Evolutionary conservation across 2,888 invertebrate species (phyloP).

Genomic region (Drosophila infuscata): DNA sequence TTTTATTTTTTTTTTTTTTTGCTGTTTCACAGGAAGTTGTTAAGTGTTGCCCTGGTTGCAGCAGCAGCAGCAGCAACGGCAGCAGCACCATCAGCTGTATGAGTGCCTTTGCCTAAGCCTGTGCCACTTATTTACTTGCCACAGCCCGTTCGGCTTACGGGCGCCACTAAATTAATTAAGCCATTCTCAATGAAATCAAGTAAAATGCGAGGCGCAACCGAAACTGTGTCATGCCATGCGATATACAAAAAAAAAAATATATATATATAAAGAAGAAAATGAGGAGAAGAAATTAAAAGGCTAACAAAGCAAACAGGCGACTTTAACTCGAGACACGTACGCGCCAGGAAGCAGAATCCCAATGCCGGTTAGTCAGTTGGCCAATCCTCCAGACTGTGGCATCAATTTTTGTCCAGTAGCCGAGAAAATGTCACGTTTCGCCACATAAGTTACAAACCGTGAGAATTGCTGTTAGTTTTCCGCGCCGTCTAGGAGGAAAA

Average conservation of each 20-base stretch:
- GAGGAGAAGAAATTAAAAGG: slow-evolving; percentile 4
- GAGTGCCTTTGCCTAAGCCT: slow-evolving; percentile 36
- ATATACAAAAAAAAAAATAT: slow-evolving; percentile 25
- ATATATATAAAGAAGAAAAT: not conserved
- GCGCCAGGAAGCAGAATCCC: slow-evolving; percentile 63
- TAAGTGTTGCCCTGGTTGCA: slow-evolving; percentile 43
- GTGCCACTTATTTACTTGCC: slow-evolving; percentile 71
- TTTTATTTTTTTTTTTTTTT: slow-evolving; percentile 8
- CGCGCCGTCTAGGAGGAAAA: slow-evolving; percentile 46
- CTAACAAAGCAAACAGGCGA: slow-evolving; percentile 27
- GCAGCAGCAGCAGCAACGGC: slow-evolving; percentile 7
- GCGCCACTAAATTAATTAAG: slow-evolving; percentile 82
- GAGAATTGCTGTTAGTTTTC: slow-evolving; percentile 67
- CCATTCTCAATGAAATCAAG: slow-evolving; percentile 82
- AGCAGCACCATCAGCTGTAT: slow-evolving; percentile 41
- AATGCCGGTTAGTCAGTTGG: slow-evolving; percentile 34
- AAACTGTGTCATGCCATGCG: slow-evolving; percentile 58
- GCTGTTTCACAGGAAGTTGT: slow-evolving; percentile 57
- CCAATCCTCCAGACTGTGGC: slow-evolving; percentile 67
- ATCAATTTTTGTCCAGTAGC: slow-evolving; percentile 84
- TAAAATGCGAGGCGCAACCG: slow-evolving; percentile 61
- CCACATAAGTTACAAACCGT: slow-evolving; percentile 82
- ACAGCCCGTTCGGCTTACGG: slow-evolving; percentile 20
- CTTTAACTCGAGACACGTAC: slow-evolving; percentile 75
- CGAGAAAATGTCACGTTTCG: slow-evolving; percentile 83